Base-by-base conservation (phyloP, 2,888 invertebrate genomes). In the Bembecia ichneumoniformis region DNA sequence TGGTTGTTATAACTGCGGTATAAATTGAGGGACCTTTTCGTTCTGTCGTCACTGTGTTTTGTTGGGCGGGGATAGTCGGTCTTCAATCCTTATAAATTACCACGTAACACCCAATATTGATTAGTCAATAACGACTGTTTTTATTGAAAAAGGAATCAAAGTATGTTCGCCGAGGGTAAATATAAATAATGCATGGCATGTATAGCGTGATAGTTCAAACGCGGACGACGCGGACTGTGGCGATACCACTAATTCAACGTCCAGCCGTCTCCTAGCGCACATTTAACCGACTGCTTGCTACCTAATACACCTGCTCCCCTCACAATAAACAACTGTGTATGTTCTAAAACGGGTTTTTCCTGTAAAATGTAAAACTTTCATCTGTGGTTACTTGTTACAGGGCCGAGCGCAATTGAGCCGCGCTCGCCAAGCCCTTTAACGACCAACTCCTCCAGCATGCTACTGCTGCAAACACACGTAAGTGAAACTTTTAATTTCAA, bases 381-480 rank as follows among this genome's bases (percentile, higher is more conserved):
- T 28, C 7, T 28, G 28, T 9, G 28, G 28, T 28, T 28, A 28
- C 28, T 74, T 82, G 79, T 88, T 81, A 62, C 83, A 81, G 88
- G 88, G 81, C 87, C 89, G 77, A 89, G 87, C 84, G 84, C 84
- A 70, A 68, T 81, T 73, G 87, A 82, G 74, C 81, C 86, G 82
- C 87, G 87, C 82, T 86, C 86, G 79, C 87, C 89, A 88, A 77
- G 87, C 87, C 81, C 88, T 65, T 84, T 77, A 63, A 65, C 88
- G 73, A 77, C 89, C 68, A 89, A 87, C 76, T 87, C 89, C 74
- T 89, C 95, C 93, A 95, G 95, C 91, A 96, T 96, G 95, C 94
- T 96, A 90, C 94, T 96, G 84, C 91, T 96, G 90, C 95, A 95
- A 89, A 94, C 95, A 88, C 95, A 95, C 91, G 95, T 95, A 79